Conservation (phyloP, 2,797 vertebrate genomes). For the Novumbra hubbsi region DNA sequence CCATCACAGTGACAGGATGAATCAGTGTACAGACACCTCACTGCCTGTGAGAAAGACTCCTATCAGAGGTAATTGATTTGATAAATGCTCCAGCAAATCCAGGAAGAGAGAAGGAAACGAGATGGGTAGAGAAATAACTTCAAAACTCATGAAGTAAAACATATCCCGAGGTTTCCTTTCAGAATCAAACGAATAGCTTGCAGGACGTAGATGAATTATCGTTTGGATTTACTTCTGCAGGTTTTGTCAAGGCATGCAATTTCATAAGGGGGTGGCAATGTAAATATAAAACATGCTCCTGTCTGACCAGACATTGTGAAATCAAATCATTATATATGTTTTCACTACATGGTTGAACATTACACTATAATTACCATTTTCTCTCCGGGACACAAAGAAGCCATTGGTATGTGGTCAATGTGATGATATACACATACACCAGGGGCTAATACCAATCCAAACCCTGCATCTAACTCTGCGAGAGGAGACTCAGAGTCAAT, state of each 20-base stretch:
- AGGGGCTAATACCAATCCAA: constrained; percentile 33
- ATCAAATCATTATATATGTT: background rate
- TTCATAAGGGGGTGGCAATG: background rate
- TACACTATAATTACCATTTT: constrained; percentile 31
- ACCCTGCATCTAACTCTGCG: constrained; percentile 22
- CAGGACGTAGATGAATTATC: background rate
- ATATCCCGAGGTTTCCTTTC: background rate
- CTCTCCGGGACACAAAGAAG: constrained; percentile 22
- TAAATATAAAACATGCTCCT: background rate
- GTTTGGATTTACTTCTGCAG: background rate
- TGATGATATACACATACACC: constrained; percentile 29
- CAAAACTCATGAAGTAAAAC: too few species aligned
- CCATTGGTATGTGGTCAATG: constrained; percentile 9
- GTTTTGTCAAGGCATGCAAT: background rate
- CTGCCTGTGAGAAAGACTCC: constrained; percentile 61
- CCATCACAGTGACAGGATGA: constrained; percentile 68
- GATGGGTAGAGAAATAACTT: background rate
- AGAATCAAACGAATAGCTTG: background rate
- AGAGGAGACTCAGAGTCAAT: constrained; percentile 12
- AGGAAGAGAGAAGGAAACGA: constrained; percentile 14
- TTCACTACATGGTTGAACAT: constrained; percentile 35
- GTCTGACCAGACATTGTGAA: background rate
- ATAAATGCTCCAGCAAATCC: constrained; percentile 53
- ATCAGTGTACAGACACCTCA: constrained; percentile 59
- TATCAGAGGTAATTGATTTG: constrained; percentile 67